Evolutionary conservation across 2,888 invertebrate genomes (phyloP).

Genomic region (Ernsta delagoae): DNA sequence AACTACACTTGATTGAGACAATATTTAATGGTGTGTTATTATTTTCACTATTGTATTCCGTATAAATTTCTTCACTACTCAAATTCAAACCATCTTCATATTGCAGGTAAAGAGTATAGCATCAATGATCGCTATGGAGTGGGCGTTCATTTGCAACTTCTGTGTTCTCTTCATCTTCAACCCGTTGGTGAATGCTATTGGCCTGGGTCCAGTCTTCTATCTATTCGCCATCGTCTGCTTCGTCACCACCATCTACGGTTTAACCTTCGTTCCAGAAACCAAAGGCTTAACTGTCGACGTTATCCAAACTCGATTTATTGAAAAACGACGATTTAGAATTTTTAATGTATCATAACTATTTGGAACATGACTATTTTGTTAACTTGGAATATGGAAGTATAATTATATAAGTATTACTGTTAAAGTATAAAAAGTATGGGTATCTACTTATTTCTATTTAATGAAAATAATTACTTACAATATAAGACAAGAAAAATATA

Average conservation of each 20-base stretch:
- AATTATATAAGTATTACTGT: too few relatives aligned
- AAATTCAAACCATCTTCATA: background rate
- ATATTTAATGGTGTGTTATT: too few relatives aligned
- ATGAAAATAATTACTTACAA: too few relatives aligned
- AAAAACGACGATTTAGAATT: constrained; percentile 3
- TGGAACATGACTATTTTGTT: background rate
- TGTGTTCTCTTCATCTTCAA: constrained; percentile 62
- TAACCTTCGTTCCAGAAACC: constrained; percentile 59
- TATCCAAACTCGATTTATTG: constrained; percentile 52
- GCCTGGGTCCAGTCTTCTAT: constrained; percentile 64
- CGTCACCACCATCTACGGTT: constrained; percentile 50
- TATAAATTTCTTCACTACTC: background rate
- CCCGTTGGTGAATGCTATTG: constrained; percentile 56
- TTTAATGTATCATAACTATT: background rate
- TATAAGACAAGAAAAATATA: too few relatives aligned
- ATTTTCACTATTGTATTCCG: too few relatives aligned
- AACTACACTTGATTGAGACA: too few relatives aligned
- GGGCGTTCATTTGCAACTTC: constrained; percentile 63
- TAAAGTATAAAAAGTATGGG: too few relatives aligned
- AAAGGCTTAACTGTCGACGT: constrained; percentile 57
- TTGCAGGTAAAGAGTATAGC: constrained; percentile 60
- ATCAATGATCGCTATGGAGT: constrained; percentile 60
- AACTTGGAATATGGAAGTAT: too few relatives aligned
- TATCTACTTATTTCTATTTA: too few relatives aligned
- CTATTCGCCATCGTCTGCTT: constrained; percentile 58